Base-by-base conservation (phyloP, 2,797 vertebrate genomes). In the Ataeniobius toweri region DNA sequence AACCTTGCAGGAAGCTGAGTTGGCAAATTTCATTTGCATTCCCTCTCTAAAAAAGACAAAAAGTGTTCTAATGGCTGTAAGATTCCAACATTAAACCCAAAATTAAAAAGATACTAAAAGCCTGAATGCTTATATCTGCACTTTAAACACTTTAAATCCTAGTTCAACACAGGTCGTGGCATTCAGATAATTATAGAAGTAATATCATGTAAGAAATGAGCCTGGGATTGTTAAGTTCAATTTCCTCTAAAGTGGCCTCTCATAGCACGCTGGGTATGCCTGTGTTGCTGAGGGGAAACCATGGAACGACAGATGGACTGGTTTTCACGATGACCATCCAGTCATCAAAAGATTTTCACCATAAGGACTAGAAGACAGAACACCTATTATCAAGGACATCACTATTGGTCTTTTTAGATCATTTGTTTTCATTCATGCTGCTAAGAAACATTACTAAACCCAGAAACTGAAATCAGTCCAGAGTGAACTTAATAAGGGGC, bases 1-100 rank as follows among this genome's bases (percentile, higher is more conserved):
- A 83, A 89, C 91, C 86, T 90, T 85, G 69, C 48, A 56, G 0
- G 55, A 70, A 69, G 86, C 86, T 85, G 85, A 91, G 67, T 82
- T 56, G 5, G 88, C 85, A 91, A 85, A 86, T 83, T 84, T 41
- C 24, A 71, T 18, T 80, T 8, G 3, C 46, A 48, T 31, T 58
- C 68, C 69, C 69, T 51, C 55, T 67, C 56, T 5, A 44, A 68
- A 71, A 73, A 65, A 51, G 31, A 80, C 58, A 26, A 22, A 44
- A 31, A 22, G 3, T 14, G 20, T 14, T 56, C 50, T 2, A 2
- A 22, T 3, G 20, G 36, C 50, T 63, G 39, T 69, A 75, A 22
- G 10, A 51, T 69, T 51, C 18, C 31, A 59, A 20, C 53, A 79
- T 73, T 58, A 36, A 73, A 41, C 20, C 4, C 24, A 65, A 20